Evolutionary conservation across 2,888 invertebrate species (phyloP), one percentile per base, ranked within the genome.

Genomic region (Eurois occulta): DNA sequence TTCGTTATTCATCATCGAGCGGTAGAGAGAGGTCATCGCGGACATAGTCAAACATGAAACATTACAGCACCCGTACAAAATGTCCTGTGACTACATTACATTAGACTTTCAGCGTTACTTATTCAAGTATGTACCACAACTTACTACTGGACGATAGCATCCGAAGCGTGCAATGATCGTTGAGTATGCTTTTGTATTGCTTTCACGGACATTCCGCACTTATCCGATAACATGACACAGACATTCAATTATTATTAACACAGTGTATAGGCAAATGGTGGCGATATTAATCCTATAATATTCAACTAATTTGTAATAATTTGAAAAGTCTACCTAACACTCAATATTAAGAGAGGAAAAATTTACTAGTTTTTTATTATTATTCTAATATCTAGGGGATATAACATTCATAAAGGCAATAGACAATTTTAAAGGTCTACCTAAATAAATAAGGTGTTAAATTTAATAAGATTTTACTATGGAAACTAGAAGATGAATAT

Each of bases 401-500:
- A 79, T n/a, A 84, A 83, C 52, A 77, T 85, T 72, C 75, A 78
- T 58, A 88, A 88, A 86, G 78, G 81, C 87, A 87, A 87, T 81
- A 85, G 81, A 87, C 60, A 76, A 78, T 88, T 87, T 81, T 55
- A 83, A 89, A 88, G 78, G 75, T 76, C 87, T 90, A 89, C 75
- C 87, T 90, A 87, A 35, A 68, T 85, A 83, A 75, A 65, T 81
- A 35, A 73, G 60, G 71, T 52, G 13, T 70, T 72, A 52, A 72
- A 24, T 72, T 72, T 55, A 65, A 64, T 35, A 65, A 72, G 66
- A 78, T 70, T 82, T 67, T 67, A 73, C 58, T 71, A 73, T 28
- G 35, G 64, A 78, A 52, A 83, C 21, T 41, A 46, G 24, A 77
- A 65, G 16, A 62, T 48, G 10, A 38, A 35, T 38, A 38, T 38